These are phyloP conservation scores for Eupleurogrammus muticus DNA, from an alignment of 2,797 vertebrate genomes.

Conservation along the genomic window DNA sequence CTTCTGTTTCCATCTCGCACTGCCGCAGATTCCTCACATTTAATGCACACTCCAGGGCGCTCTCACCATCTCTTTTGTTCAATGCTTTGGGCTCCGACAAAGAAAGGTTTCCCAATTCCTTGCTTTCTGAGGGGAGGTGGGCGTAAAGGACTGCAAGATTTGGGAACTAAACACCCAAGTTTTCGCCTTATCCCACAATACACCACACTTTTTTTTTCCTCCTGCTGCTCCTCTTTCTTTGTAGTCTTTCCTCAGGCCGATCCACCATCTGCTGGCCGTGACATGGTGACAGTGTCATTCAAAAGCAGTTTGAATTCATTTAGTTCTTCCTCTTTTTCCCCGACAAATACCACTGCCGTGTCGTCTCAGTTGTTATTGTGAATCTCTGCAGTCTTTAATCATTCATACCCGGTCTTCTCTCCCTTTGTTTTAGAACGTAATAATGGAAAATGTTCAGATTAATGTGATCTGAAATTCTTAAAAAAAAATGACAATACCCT, in stretches of 20 bases:
- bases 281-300: slow-evolving; percentile 25
- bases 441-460: slow-evolving; percentile 44
- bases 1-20: neutral
- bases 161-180: slow-evolving; percentile 36
- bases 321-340: slow-evolving; percentile 2
- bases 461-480: slow-evolving; percentile 42
- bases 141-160: slow-evolving; percentile 21
- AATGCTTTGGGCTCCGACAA: slow-evolving; percentile 47
- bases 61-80: slow-evolving; percentile 22
- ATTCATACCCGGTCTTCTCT: slow-evolving; percentile 20
- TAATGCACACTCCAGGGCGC: slow-evolving; percentile 55
- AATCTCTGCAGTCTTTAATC: slow-evolving; percentile 30
- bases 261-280: slow-evolving; percentile 15
- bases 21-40: slow-evolving; percentile 41
- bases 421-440: slow-evolving; percentile 59
- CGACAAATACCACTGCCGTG: neutral
- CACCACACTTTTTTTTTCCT: slow-evolving; percentile 4
- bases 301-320: slow-evolving; percentile 26
- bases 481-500: slow-evolving; percentile 35
- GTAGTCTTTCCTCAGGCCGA: slow-evolving; percentile 15
- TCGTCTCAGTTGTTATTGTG: slow-evolving; percentile 1
- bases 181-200: slow-evolving; percentile 1
- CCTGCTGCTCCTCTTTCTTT: slow-evolving; percentile 1
- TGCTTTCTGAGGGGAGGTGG: slow-evolving; percentile 13
- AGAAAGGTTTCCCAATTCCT: slow-evolving; percentile 6